Conservation (phyloP, 2,113 vertebrate genomes). For the Zingel zingel region DNA sequence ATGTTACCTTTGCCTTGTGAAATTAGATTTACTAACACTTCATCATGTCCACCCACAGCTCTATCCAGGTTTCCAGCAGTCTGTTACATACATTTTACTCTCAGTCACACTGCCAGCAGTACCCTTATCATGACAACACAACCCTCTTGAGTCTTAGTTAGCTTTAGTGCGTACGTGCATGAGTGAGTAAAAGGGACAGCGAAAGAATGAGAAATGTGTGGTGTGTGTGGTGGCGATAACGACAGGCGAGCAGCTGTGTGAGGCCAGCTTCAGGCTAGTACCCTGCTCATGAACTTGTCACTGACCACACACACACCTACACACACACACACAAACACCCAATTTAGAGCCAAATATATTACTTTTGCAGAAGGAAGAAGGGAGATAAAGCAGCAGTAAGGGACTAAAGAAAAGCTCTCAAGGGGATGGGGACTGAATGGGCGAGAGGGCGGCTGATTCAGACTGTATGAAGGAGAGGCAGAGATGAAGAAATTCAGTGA, state of each 20-base stretch:
- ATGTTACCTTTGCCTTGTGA: not conserved
- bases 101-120: constrained; percentile 34
- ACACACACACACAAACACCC: constrained; percentile 5
- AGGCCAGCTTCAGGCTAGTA: constrained; percentile 51
- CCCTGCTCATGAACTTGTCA: constrained; percentile 45
- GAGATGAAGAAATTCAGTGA: constrained; percentile 18
- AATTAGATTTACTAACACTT: constrained; percentile 17
- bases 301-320: constrained; percentile 21
- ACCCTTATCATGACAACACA: not conserved
- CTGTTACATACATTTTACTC: constrained; percentile 28
- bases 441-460: not conserved
- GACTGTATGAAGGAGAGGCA: constrained; percentile 5
- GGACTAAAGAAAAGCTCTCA: constrained; percentile 29
- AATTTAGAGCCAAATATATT: constrained; percentile 39
- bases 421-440: not conserved
- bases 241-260: constrained; percentile 11
- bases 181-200: constrained; percentile 7
- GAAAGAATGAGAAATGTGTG: not conserved
- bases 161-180: constrained; percentile 1
- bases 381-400: constrained; percentile 34
- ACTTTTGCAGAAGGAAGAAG: constrained; percentile 29
- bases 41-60: not conserved
- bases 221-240: constrained; percentile 18
- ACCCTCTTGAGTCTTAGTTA: not conserved
- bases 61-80: not conserved